These are phyloP conservation scores for Serrognathus titanus DNA, from an alignment of 2,888 invertebrate genomes.

Conservation along the genomic window DNA sequence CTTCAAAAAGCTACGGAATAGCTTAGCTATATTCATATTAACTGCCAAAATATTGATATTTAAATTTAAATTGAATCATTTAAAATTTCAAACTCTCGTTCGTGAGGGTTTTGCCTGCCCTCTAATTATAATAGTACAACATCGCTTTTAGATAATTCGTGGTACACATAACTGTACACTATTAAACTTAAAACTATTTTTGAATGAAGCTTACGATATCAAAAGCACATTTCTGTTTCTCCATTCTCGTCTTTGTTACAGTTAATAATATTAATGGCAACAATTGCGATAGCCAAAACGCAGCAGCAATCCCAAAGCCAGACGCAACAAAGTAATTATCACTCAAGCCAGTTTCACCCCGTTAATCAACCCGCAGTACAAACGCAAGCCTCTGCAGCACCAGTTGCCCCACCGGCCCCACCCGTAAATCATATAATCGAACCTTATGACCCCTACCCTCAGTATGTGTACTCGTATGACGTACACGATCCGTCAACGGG, in stretches of 20 bases:
- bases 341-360: constrained; percentile 34
- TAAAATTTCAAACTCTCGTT: no score
- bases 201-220: no score
- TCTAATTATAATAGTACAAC: no score
- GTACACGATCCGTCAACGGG: constrained; percentile 45
- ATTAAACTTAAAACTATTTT: no score
- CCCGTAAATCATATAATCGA: constrained; percentile 36
- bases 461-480: constrained; percentile 44
- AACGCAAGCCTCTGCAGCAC: constrained; percentile 19
- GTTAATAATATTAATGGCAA: constrained; percentile 21
- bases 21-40: no score
- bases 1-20: no score
- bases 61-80: no score
- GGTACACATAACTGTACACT: no score
- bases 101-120: no score
- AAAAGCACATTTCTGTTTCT: no score
- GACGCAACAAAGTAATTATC: constrained; percentile 29
- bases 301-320: constrained; percentile 5
- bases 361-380: constrained; percentile 17
- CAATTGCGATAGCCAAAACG: constrained; percentile 21
- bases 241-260: constrained; percentile 9
- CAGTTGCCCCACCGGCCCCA: constrained; percentile 30
- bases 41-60: no score
- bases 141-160: no score
- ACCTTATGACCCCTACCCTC: constrained; percentile 44